Evolutionary conservation across 2,797 vertebrate species (phyloP).

Genomic region (Galaxias olidus): DNA sequence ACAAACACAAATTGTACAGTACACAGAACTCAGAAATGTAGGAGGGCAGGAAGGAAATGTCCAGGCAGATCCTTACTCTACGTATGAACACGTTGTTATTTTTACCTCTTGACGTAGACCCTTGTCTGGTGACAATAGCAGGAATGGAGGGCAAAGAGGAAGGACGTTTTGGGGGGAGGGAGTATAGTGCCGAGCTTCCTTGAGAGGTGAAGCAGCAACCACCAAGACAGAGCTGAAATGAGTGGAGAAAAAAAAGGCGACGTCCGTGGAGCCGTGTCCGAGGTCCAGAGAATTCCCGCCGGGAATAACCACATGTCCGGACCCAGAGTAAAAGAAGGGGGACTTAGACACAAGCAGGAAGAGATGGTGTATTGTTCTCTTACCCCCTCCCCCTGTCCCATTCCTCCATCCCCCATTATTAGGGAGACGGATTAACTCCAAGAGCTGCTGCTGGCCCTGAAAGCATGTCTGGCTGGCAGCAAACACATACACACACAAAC

Average conservation of each 20-base stretch:
- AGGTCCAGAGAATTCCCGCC: conserved; percentile 57
- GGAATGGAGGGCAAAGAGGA: conserved; percentile 66
- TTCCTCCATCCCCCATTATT: conserved; percentile 47
- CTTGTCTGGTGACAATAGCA: conserved; percentile 72
- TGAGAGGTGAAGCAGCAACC: conserved; percentile 37
- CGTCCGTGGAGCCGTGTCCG: conserved; percentile 51
- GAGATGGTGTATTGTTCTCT: conserved; percentile 61
- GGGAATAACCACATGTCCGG: conserved; percentile 46
- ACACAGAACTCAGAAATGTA: conserved; percentile 1
- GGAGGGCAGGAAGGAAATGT: conserved; percentile 25
- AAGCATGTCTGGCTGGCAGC: conserved; percentile 44
- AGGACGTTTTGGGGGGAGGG: conserved; percentile 56
- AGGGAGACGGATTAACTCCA: conserved; percentile 66
- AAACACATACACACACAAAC: conserved; percentile 6
- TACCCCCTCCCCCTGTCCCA: conserved; percentile 5
- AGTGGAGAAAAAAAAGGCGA: conserved; percentile 34
- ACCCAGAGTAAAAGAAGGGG: conserved; percentile 27
- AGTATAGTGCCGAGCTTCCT: conserved; percentile 76
- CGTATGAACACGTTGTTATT: conserved; percentile 46
- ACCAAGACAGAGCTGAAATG: conserved; percentile 41
- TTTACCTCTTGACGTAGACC: conserved; percentile 64
- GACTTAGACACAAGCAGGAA: conserved; percentile 10
- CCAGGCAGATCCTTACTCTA: conserved; percentile 56
- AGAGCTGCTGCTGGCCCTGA: conserved; percentile 47
- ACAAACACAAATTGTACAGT: conserved; percentile 4